Percentiles rank a stretch among this genome's conserved stretches.
These are phyloP conservation scores for Opisthograptis luteolata DNA, from an alignment of 2,888 invertebrate species.

Conservation along the genomic window DNA sequence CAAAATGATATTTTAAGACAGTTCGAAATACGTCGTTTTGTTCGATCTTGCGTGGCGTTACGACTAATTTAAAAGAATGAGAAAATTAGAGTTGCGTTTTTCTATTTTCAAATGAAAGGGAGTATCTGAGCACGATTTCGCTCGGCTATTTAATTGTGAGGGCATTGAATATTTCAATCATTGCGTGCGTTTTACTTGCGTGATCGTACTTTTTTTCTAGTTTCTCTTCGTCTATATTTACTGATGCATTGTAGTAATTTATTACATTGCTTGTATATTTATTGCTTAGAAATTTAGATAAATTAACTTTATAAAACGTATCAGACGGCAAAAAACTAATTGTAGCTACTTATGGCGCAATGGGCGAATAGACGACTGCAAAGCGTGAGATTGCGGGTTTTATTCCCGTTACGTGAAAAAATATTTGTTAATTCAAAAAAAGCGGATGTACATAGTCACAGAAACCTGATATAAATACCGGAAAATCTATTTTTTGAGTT, in stretches of 20 bases:
- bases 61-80: no score
- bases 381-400: no score
- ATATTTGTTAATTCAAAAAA: no score
- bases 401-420: no score
- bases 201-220: conserved; percentile 46
- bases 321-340: neutral
- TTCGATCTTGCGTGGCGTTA: no score
- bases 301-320: conserved; percentile 1
- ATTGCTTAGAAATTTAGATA: neutral
- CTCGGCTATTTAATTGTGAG: conserved; percentile 57
- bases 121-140: conserved; percentile 56
- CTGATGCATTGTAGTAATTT: conserved; percentile 27
- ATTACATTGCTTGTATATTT: conserved; percentile 2
- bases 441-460: no score
- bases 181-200: conserved; percentile 56
- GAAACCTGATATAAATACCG: no score
- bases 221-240: conserved; percentile 43
- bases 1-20: conserved; percentile 32
- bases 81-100: conserved; percentile 42
- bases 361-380: no score
- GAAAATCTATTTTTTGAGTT: no score
- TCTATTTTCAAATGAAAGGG: conserved; percentile 41
- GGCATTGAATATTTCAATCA: conserved; percentile 51
- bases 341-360: neutral
- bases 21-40: neutral